A percentile compares a stretch with the other conserved stretches of the same genome.
Evolutionary conservation across 2,888 invertebrate species (phyloP).

Genomic region (Sarcophaga variegata): DNA sequence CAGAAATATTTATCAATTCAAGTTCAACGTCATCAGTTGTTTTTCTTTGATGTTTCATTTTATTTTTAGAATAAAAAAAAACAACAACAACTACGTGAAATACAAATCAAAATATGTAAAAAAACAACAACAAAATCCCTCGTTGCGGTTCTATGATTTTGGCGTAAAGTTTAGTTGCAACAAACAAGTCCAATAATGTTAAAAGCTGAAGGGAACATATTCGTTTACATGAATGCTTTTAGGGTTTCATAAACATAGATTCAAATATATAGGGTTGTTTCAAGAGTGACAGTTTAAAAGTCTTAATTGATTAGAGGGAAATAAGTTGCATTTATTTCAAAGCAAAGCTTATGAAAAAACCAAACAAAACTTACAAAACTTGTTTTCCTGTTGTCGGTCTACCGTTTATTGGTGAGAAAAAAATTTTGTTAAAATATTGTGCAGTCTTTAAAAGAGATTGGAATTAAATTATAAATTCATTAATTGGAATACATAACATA

Average conservation of each 20-base stretch:
- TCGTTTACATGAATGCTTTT: neutral
- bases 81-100: neutral
- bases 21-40: slow-evolving; percentile 68
- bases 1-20: slow-evolving; percentile 57
- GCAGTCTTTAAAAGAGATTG: too few species aligned
- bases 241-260: neutral
- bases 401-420: too few species aligned
- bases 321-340: too few species aligned
- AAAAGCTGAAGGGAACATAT: neutral
- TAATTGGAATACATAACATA: too few species aligned
- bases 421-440: too few species aligned
- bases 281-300: neutral
- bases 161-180: slow-evolving; percentile 50
- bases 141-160: slow-evolving; percentile 70
- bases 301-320: too few species aligned
- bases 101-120: neutral
- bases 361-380: too few species aligned
- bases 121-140: slow-evolving; percentile 33
- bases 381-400: too few species aligned
- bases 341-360: too few species aligned
- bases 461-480: too few species aligned
- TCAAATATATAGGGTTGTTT: neutral
- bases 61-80: neutral
- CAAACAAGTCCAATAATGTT: neutral
- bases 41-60: slow-evolving; percentile 28